phyloP scores from a whole-genome alignment of 1,140 invertebrate species.

The Diabrotica virgifera region DNA sequence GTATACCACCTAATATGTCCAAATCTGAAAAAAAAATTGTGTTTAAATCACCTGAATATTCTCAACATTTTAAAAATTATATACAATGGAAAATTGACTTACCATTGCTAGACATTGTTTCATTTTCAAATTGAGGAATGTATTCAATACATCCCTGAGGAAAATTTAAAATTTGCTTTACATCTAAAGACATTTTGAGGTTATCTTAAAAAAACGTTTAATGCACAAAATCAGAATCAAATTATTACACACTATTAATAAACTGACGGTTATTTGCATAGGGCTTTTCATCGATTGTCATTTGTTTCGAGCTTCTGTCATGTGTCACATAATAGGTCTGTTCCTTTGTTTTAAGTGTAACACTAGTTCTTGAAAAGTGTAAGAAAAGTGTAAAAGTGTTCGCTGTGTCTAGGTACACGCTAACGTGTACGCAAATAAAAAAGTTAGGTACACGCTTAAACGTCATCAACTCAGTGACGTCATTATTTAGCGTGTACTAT shows the following conservation, averaged over 20 bases:
- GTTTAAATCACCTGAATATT: background rate
- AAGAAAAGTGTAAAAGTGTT: no score
- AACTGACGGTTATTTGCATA: no score
- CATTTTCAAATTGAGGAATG: constrained; percentile 5
- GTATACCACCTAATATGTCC: constrained; percentile 33
- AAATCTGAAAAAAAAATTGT: constrained; percentile 24
- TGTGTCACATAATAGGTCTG: no score
- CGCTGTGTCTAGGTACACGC: no score
- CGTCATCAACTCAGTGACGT: no score
- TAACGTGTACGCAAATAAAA: no score
- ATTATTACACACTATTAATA: background rate
- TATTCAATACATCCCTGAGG: constrained; percentile 8
- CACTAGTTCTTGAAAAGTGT: no score
- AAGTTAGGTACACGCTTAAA: no score
- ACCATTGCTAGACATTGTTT: background rate
- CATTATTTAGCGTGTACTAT: no score
- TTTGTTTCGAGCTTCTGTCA: no score
- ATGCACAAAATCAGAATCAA: background rate
- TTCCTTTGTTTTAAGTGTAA: no score
- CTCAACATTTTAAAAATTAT: background rate
- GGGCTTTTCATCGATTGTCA: no score
- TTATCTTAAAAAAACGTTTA: background rate
- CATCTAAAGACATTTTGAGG: constrained; percentile 20
- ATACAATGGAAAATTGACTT: background rate
- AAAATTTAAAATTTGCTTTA: constrained; percentile 21